These are phyloP conservation scores for human DNA, from an alignment of 2,113 vertebrate species.

Conservation along the genomic window DNA sequence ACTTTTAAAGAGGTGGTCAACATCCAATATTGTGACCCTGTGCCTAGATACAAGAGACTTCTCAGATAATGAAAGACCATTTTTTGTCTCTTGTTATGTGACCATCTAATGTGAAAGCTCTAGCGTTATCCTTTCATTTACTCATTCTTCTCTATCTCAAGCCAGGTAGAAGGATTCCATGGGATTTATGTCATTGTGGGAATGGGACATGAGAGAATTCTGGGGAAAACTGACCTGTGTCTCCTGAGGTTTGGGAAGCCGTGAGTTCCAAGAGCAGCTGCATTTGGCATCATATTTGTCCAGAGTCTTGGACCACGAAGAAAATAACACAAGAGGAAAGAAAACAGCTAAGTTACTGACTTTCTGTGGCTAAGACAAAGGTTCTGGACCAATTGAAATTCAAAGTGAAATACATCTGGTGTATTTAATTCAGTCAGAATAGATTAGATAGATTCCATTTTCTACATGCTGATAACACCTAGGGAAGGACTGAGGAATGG, in stretches of 20 bases:
- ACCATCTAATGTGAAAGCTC: not conserved
- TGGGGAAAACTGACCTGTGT: not conserved
- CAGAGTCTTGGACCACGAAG: not conserved
- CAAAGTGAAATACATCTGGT: slow-evolving; percentile 49
- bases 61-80: not conserved
- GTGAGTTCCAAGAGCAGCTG: not conserved
- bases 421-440: slow-evolving; percentile 51
- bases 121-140: not conserved
- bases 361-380: slow-evolving; percentile 15
- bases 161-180: not conserved
- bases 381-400: slow-evolving; percentile 60
- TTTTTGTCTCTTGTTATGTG: not conserved
- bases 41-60: too few relatives aligned
- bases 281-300: not conserved
- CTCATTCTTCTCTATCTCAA: not conserved
- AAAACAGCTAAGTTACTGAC: slow-evolving; percentile 44
- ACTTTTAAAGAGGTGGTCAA: not conserved
- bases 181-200: not conserved
- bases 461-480: slow-evolving; percentile 46
- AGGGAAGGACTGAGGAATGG: slow-evolving; percentile 5
- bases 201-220: not conserved
- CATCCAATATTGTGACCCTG: too few relatives aligned
- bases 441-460: slow-evolving; percentile 56
- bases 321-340: not conserved
- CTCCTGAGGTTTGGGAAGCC: not conserved